A percentile compares a stretch with the other conserved stretches of the same genome.
Conservation (phyloP, 2,797 vertebrate species). For the Vespertilio murinus region DNA sequence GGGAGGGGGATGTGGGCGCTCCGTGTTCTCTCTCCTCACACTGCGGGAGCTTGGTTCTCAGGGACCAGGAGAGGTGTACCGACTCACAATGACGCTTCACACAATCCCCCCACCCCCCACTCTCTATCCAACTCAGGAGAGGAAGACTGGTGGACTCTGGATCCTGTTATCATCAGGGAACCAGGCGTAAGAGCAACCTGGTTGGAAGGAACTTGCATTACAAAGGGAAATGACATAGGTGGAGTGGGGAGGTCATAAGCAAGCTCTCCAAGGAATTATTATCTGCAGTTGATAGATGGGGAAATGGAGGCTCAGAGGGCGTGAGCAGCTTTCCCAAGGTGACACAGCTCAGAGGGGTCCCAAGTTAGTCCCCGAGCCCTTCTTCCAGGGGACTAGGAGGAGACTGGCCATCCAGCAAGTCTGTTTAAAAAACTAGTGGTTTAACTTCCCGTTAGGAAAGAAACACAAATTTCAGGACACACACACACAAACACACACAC, state of each 20-base stretch:
- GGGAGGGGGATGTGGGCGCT: neutral
- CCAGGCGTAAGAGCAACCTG: neutral
- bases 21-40: neutral
- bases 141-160: neutral
- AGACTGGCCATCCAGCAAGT: neutral
- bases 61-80: accelerated
- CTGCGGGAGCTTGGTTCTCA: neutral
- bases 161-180: neutral
- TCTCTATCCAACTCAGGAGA: neutral
- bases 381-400: neutral
- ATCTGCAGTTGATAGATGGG: neutral
- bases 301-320: neutral
- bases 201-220: neutral
- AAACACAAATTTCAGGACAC: neutral
- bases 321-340: accelerated
- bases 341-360: accelerated
- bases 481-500: neutral
- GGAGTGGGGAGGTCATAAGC: neutral
- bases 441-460: neutral
- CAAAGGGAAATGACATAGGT: neutral
- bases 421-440: neutral
- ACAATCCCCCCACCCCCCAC: too few species aligned
- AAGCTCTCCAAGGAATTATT: too few species aligned
- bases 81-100: neutral
- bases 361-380: accelerated